phyloP scores from a whole-genome alignment of 2,888 invertebrate species.

The Pristionchus mayeri region DNA sequence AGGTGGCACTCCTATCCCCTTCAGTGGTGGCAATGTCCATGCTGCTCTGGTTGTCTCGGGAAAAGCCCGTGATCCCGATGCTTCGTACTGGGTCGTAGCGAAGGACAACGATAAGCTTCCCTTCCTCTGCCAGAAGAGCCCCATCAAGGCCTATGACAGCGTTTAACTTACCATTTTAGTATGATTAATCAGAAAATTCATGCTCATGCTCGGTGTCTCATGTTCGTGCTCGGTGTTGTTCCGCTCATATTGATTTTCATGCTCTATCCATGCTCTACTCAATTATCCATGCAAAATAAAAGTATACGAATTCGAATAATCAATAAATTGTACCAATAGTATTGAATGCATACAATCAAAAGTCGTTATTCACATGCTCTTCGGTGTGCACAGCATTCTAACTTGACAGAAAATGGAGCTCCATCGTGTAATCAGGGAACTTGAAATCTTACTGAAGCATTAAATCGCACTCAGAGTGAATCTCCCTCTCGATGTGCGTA shows the following conservation, averaged over 20 bases:
- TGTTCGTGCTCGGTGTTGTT: constrained; percentile 18
- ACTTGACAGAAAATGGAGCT: too few relatives aligned
- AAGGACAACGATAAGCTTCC: constrained; percentile 40
- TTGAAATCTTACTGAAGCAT: too few relatives aligned
- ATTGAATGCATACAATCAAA: too few relatives aligned
- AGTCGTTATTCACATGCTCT: too few relatives aligned
- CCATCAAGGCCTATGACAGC: neutral
- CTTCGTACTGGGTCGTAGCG: constrained; percentile 30
- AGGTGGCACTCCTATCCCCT: constrained; percentile 37
- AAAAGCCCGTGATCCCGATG: constrained; percentile 17
- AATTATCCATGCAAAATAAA: too few relatives aligned
- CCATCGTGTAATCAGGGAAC: too few relatives aligned
- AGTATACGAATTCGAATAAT: too few relatives aligned
- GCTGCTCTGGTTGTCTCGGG: constrained; percentile 36
- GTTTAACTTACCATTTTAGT: neutral
- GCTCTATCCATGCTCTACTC: too few relatives aligned
- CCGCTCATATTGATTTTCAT: neutral
- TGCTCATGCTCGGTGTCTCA: constrained; percentile 34
- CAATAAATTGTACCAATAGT: too few relatives aligned
- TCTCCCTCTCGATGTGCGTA: too few relatives aligned
- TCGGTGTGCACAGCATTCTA: too few relatives aligned
- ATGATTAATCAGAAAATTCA: neutral
- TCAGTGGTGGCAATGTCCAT: constrained; percentile 19
- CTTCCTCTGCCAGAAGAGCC: constrained; percentile 45
- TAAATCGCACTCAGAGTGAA: too few relatives aligned